A percentile compares a stretch with the other conserved stretches of the same genome.
Conservation (phyloP, 2,113 vertebrate species). For the Megaleporinus macrocephalus region DNA sequence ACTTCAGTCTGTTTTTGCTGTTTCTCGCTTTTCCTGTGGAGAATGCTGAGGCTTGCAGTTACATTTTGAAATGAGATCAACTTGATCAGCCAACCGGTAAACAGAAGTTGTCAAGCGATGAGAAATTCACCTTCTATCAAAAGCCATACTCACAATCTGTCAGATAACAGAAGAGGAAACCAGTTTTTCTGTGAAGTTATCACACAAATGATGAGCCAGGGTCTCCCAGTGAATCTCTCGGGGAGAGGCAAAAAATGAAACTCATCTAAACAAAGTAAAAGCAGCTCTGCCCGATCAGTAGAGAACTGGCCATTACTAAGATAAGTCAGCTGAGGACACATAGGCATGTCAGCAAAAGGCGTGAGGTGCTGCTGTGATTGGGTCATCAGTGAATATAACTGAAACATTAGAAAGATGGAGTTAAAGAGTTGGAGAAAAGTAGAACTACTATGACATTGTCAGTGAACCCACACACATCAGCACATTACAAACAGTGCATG, state of each 20-base stretch:
- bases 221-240: not conserved
- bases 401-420: not conserved
- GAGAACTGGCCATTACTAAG: not conserved
- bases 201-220: not conserved
- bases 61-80: not conserved
- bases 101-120: not conserved
- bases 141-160: not conserved
- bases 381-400: not conserved
- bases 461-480: slow-evolving; percentile 16
- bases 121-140: not conserved
- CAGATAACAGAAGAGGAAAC: not conserved
- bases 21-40: not conserved
- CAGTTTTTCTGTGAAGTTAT: not conserved
- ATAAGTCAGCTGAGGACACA: not conserved
- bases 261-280: slow-evolving; percentile 3
- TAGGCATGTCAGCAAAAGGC: not conserved
- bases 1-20: not conserved
- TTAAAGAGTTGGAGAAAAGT: not conserved
- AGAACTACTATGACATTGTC: slow-evolving; percentile 1
- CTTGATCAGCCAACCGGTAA: slow-evolving; percentile 1
- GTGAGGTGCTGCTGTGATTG: not conserved
- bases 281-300: slow-evolving; percentile 2
- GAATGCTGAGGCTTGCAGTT: not conserved
- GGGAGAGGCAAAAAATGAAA: not conserved
- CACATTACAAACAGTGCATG: not conserved